phyloP scores from a whole-genome alignment of 2,888 invertebrate genomes.

The Rhorus exstirpatorius region DNA sequence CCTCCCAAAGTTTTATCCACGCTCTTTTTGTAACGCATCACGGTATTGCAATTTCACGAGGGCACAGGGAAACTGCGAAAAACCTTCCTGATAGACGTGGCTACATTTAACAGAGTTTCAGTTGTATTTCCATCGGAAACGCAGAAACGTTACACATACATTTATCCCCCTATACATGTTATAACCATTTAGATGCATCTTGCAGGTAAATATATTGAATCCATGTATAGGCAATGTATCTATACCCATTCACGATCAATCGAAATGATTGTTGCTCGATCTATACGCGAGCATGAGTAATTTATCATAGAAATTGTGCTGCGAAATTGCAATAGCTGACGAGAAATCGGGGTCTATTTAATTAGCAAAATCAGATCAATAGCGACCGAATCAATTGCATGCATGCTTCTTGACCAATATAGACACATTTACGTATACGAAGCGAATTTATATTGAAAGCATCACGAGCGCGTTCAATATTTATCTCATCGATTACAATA shows the following conservation, averaged over 20 bases:
- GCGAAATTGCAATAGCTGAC: conserved; percentile 6
- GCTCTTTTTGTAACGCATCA: too few relatives aligned
- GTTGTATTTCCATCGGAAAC: too few relatives aligned
- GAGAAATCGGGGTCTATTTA: conserved; percentile 40
- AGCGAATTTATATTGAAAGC: background rate
- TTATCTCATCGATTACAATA: conserved; percentile 26
- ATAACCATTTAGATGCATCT: too few relatives aligned
- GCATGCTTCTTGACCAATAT: conserved; percentile 15
- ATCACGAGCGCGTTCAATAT: background rate
- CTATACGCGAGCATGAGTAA: conserved; percentile 27
- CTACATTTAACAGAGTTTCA: too few relatives aligned
- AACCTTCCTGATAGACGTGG: too few relatives aligned
- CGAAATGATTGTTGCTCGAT: conserved; percentile 4
- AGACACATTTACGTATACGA: background rate
- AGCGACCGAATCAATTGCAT: conserved; percentile 37
- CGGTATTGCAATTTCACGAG: too few relatives aligned
- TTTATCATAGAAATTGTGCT: conserved; percentile 24
- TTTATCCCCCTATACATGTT: too few relatives aligned
- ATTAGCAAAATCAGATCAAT: conserved; percentile 44
- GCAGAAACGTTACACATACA: too few relatives aligned
- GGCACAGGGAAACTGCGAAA: too few relatives aligned
- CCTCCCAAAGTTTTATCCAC: too few relatives aligned
- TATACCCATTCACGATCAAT: background rate
- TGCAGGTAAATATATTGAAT: too few relatives aligned
- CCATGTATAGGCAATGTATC: too few relatives aligned